Conservation (phyloP, 2,797 vertebrate species). For the Lithobates pipiens region DNA sequence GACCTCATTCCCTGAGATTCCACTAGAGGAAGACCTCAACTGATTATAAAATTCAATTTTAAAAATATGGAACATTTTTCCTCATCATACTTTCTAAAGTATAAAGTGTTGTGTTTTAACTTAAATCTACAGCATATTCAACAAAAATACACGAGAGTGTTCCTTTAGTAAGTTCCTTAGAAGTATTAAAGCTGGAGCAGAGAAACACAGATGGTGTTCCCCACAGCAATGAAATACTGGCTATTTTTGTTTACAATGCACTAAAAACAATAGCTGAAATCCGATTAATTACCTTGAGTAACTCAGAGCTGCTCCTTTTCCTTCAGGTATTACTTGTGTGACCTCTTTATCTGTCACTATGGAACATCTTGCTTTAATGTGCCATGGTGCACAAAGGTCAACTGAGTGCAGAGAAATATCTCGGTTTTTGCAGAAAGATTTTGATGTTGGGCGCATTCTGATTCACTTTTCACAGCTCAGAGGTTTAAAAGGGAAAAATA, state of each 20-base stretch:
- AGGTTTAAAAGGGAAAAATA: not conserved
- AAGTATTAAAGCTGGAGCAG: not conserved
- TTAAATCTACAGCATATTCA: no score
- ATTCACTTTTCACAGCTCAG: constrained; percentile 4
- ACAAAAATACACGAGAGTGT: no score
- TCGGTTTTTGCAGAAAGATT: constrained; percentile 2
- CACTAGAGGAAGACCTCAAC: no score
- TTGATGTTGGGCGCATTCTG: not conserved
- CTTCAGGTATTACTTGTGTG: not conserved
- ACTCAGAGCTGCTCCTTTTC: not conserved
- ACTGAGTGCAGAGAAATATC: not conserved
- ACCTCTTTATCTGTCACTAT: constrained; percentile 3
- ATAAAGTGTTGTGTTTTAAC: no score
- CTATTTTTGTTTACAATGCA: not conserved
- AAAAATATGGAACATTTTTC: no score
- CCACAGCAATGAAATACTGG: not conserved
- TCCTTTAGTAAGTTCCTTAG: not conserved
- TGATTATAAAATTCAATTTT: no score
- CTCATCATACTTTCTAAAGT: no score
- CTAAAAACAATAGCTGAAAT: not conserved
- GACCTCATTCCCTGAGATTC: no score
- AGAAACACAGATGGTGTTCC: not conserved
- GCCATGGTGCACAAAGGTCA: not conserved
- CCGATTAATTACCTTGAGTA: not conserved
- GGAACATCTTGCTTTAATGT: constrained; percentile 16